Base-by-base conservation (phyloP, 2,888 invertebrate species). In the Campoplex capitator region DNA sequence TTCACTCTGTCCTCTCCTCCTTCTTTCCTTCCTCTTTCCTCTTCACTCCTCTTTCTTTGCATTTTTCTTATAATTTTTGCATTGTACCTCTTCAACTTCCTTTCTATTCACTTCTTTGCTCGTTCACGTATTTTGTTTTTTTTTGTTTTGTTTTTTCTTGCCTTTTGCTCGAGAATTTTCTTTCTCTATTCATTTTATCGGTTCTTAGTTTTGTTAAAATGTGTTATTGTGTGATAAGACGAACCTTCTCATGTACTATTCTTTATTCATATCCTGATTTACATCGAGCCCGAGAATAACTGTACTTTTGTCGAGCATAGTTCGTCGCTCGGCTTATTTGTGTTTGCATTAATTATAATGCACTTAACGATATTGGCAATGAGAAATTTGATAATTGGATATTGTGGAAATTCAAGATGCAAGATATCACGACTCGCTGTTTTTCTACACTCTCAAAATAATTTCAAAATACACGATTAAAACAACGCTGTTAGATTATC, bases 21-120 rank as follows among this genome's bases (percentile, higher is more conserved):
- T 35, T 42, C 62, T 38, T 83, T 82, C 84, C 75, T 56, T 74
- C 73, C 67, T 80, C 67, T 82, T 48, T 8, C 65, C 79, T 54
- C 54, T 54, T 74, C 23, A 68, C 75, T 62, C 82, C 68, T n/a
- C 65, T 80, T 23, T 74, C 67, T 48, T 45, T 28, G 48, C 70
- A 28, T 54, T 70, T 54, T 38, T 71, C 32, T 80, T 80, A 68
- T 51, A 58, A 54, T 51, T 73, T 77, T 78, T 73, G 54, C 78
- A 28, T 77, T 62, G 48, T 38, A 51, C 68, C 75, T 84, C 45
- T 38, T 23, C 54, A 35, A 62, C 51, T 58, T 58, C 35, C 62
- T 35, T 38, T 67, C 45, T 51, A 51, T 81, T 62, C 23, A 32
- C 58, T 62, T 58, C 71, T 71, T 79, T 23, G 48, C 71, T 68